phyloP scores from a whole-genome alignment of 2,113 vertebrate species.

The Isurus oxyrinchus region DNA sequence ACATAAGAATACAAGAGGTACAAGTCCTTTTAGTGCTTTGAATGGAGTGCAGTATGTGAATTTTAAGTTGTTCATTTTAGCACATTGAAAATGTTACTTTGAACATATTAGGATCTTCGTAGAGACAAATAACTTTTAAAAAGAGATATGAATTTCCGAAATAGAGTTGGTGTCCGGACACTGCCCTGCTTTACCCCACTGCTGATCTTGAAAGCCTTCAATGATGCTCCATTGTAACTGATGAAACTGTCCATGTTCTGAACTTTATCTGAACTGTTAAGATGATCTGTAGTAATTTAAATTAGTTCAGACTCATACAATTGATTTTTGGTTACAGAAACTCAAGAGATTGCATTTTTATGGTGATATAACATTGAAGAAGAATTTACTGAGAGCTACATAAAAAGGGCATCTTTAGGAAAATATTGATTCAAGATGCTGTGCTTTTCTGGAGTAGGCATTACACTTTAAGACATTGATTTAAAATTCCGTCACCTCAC shows the following conservation, averaged over 20 bases:
- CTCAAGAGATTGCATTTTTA: neutral
- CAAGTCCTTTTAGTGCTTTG: neutral
- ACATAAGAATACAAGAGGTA: neutral
- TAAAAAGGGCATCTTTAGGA: neutral
- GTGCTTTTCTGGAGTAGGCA: neutral
- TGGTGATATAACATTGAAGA: neutral
- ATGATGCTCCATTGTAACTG: too few relatives aligned
- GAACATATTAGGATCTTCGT: neutral
- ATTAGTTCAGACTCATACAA: neutral
- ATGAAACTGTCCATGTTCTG: too few relatives aligned
- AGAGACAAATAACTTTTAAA: too few relatives aligned
- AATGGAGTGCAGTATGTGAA: neutral
- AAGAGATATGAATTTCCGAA: too few relatives aligned
- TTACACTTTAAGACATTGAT: neutral
- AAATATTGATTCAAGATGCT: neutral
- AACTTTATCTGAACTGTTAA: neutral
- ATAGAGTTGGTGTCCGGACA: too few relatives aligned
- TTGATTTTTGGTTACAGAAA: neutral
- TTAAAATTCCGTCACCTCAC: neutral
- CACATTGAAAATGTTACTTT: neutral
- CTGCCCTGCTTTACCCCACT: too few relatives aligned
- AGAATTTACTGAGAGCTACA: neutral
- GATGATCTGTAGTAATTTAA: neutral
- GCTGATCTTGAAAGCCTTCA: too few relatives aligned
- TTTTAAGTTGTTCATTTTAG: neutral